Percentiles rank a stretch among this genome's conserved stretches.
These are phyloP conservation scores for Bursaphelenchus mucronatus DNA, from an alignment of 1,140 invertebrate species.

Conservation along the genomic window DNA sequence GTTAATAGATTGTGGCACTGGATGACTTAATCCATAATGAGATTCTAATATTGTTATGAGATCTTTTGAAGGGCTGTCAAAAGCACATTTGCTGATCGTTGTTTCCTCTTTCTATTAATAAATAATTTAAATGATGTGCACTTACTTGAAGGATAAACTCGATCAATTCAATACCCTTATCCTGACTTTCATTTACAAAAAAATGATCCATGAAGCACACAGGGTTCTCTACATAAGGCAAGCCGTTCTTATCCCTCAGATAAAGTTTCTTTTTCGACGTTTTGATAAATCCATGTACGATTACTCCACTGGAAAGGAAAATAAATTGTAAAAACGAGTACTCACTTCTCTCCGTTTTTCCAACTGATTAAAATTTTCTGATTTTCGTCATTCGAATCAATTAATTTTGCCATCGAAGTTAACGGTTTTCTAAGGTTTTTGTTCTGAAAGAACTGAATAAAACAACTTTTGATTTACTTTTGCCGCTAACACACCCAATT, in stretches of 20 bases:
- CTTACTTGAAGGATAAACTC: conserved; percentile 71
- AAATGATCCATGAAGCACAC: conserved; percentile 72
- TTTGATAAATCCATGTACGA: conserved; percentile 34
- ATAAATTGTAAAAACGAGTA: neutral
- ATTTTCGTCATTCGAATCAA: conserved; percentile 26
- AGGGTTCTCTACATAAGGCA: conserved; percentile 71
- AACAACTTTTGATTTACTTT: conserved; percentile 9
- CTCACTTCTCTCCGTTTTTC: conserved; percentile 15
- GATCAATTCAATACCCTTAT: conserved; percentile 74
- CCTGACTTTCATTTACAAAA: conserved; percentile 77
- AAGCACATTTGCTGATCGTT: conserved; percentile 29
- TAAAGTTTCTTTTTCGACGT: conserved; percentile 25
- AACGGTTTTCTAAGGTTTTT: conserved; percentile 29
- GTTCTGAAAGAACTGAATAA: conserved; percentile 20
- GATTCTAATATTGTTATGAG: conserved; percentile 28
- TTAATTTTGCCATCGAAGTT: conserved; percentile 29
- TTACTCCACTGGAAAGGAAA: conserved; percentile 15
- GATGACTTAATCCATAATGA: conserved; percentile 26
- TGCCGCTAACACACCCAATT: conserved; percentile 20
- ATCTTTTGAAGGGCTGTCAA: conserved; percentile 32
- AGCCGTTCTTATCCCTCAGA: conserved; percentile 63
- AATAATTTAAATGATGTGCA: conserved; percentile 20
- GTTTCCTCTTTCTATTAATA: conserved; percentile 23
- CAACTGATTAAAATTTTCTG: conserved; percentile 37
- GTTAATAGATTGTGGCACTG: conserved; percentile 35